Conservation (phyloP, 64 coral and sea anemone genomes). For the Montipora efflorescens region DNA sequence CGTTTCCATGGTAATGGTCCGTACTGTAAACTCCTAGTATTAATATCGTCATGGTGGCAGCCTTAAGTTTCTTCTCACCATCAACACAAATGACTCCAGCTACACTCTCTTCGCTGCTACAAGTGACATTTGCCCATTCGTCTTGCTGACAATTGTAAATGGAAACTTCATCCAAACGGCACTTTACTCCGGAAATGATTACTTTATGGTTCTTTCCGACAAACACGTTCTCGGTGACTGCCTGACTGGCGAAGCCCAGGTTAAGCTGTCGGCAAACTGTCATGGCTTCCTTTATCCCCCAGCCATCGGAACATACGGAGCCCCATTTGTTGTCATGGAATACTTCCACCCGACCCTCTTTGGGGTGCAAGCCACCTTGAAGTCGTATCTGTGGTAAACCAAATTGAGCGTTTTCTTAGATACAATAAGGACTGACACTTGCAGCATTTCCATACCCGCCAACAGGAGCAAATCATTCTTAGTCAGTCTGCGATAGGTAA, state of each 20-base stretch:
- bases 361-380: slow-evolving; percentile 14
- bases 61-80: slow-evolving; percentile 23
- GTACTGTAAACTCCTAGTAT: too few relatives aligned
- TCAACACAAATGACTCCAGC: slow-evolving; percentile 81
- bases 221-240: slow-evolving; percentile 37
- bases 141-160: slow-evolving; percentile 73
- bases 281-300: slow-evolving; percentile 78
- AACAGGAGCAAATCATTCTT: too few relatives aligned
- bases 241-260: slow-evolving; percentile 45
- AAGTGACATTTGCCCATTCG: slow-evolving; percentile 52
- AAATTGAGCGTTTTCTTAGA: neutral
- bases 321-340: slow-evolving; percentile 70
- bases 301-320: slow-evolving; percentile 74
- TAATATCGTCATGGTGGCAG: too few relatives aligned
- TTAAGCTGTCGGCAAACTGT: slow-evolving; percentile 73
- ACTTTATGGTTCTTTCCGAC: neutral
- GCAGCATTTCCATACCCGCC: neutral
- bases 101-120: slow-evolving; percentile 25
- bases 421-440: neutral
- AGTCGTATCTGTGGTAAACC: slow-evolving; percentile 60
- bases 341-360: slow-evolving; percentile 81
- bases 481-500: too few relatives aligned
- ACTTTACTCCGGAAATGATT: slow-evolving; percentile 75
- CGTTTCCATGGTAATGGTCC: too few relatives aligned
- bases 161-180: slow-evolving; percentile 54